phyloP scores from a whole-genome alignment of 1,140 invertebrate genomes.

The Galleria mellonella region DNA sequence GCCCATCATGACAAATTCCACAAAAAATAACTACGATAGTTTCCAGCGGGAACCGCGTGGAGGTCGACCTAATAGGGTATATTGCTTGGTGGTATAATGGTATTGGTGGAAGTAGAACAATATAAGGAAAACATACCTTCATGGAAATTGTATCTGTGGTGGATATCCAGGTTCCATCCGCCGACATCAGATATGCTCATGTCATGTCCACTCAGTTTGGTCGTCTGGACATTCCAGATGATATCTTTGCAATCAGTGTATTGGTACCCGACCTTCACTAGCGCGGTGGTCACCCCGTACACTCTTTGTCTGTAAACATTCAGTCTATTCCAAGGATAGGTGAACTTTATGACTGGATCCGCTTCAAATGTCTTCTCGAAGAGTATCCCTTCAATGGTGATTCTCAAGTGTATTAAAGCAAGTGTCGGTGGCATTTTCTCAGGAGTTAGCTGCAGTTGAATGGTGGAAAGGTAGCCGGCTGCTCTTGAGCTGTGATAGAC shows the following conservation, averaged over 20 bases:
- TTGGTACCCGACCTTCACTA: slow-evolving; percentile 97
- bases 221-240: slow-evolving; percentile 96
- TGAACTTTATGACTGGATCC: slow-evolving; percentile 96
- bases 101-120: too few species aligned
- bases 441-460: slow-evolving; percentile 94
- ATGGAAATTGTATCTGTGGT: slow-evolving; percentile 98
- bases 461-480: slow-evolving; percentile 94
- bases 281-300: slow-evolving; percentile 91
- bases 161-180: slow-evolving; percentile 97
- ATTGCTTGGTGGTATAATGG: too few species aligned
- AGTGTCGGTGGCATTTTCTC: slow-evolving; percentile 87
- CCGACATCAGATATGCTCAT: slow-evolving; percentile 97
- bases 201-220: slow-evolving; percentile 95
- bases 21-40: too few species aligned
- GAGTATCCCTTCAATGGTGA: slow-evolving; percentile 94
- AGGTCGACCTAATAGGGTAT: too few species aligned
- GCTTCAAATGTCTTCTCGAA: slow-evolving; percentile 96
- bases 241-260: slow-evolving; percentile 94
- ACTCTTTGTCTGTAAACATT: slow-evolving; percentile 98
- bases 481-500: slow-evolving; percentile 96
- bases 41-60: too few species aligned
- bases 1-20: too few species aligned
- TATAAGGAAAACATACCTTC: slow-evolving; percentile 81
- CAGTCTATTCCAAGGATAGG: slow-evolving; percentile 95
- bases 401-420: slow-evolving; percentile 90